Conservation (phyloP, 2,797 vertebrate species). For the Mormyrops attenuatus region DNA sequence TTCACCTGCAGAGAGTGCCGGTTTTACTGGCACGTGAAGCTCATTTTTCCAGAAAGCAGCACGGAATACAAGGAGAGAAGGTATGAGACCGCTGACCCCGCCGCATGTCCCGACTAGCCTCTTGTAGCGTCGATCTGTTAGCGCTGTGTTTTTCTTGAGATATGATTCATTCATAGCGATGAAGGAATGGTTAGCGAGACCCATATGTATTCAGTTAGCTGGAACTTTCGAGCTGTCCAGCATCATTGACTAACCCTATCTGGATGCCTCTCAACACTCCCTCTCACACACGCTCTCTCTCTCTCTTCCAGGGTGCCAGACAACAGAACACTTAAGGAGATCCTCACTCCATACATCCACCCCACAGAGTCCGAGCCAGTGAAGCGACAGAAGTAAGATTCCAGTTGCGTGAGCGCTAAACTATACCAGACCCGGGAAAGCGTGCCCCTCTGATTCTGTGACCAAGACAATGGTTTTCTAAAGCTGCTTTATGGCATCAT, state of each 20-base stretch:
- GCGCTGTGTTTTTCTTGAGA: background rate
- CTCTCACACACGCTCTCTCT: background rate
- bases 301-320: slow-evolving; percentile 70
- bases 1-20: slow-evolving; percentile 56
- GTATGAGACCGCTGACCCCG: slow-evolving; percentile 37
- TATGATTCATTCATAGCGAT: background rate
- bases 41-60: slow-evolving; percentile 63
- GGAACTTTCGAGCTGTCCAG: background rate
- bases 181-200: background rate
- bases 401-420: background rate
- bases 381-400: slow-evolving; percentile 76
- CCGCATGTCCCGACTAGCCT: background rate
- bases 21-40: slow-evolving; percentile 73
- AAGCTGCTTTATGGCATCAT: background rate
- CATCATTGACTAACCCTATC: background rate
- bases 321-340: slow-evolving; percentile 65
- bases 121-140: background rate
- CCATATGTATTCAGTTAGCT: background rate
- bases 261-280: background rate
- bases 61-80: slow-evolving; percentile 64
- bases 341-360: slow-evolving; percentile 79
- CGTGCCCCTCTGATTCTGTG: background rate
- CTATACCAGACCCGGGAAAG: background rate
- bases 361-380: slow-evolving; percentile 83
- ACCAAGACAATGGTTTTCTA: background rate